phyloP scores from a whole-genome alignment of 2,888 invertebrate genomes.

The Muscina levida region DNA sequence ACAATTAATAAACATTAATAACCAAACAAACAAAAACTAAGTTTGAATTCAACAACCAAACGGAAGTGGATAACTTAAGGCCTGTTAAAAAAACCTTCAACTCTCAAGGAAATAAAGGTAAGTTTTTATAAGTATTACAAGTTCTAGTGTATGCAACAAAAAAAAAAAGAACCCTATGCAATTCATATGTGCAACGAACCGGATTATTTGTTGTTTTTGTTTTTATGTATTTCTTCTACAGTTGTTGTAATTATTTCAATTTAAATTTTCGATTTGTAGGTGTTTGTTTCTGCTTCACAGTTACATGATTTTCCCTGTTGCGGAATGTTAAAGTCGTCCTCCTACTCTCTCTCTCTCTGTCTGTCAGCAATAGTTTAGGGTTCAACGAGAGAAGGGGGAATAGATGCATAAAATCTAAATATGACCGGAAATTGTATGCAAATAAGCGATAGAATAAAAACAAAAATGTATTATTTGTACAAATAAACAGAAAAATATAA shows the following conservation, averaged over 20 bases:
- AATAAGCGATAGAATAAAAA: constrained; percentile 35
- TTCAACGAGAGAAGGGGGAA: no score
- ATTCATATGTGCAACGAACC: constrained; percentile 25
- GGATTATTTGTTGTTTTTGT: not conserved
- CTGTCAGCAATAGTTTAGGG: no score
- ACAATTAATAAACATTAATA: not conserved
- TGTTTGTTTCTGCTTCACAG: constrained; percentile 59
- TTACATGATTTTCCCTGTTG: constrained; percentile 44
- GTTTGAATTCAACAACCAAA: not conserved
- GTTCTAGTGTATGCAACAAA: no score
- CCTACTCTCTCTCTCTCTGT: no score
- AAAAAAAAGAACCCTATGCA: no score
- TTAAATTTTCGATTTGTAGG: not conserved
- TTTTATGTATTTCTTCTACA: constrained; percentile 4
- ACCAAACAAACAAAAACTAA: not conserved
- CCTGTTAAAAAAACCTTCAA: not conserved
- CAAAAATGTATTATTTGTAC: not conserved
- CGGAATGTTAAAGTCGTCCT: constrained; percentile 46
- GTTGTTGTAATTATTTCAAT: constrained; percentile 19
- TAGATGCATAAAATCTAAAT: no score
- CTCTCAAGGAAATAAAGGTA: not conserved
- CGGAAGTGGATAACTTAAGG: constrained; percentile 12
- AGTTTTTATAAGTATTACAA: not conserved
- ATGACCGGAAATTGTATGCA: constrained; percentile 60
- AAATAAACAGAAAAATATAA: constrained; percentile 5